Evolutionary conservation across 1,140 invertebrate species (phyloP).

Genomic region (Galendromus occidentalis): DNA sequence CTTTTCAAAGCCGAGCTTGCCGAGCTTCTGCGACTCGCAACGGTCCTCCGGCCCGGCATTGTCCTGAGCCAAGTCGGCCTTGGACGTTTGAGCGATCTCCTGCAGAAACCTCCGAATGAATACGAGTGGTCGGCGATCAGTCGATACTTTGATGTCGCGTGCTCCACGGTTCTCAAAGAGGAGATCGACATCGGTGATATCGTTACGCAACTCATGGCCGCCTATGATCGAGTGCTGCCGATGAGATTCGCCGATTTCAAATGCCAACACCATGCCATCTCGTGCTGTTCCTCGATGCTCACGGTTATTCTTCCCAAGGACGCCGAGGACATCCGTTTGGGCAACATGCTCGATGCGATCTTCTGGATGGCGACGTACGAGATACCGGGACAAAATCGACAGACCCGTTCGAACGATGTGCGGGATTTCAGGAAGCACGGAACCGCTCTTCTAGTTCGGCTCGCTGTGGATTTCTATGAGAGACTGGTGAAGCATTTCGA

Average conservation of each 20-base stretch:
- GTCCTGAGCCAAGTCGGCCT: not conserved
- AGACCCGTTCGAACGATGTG: not conserved
- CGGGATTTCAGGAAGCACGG: not conserved
- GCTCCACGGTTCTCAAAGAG: not conserved
- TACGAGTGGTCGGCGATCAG: not conserved
- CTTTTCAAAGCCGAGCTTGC: not conserved
- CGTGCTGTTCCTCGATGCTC: not conserved
- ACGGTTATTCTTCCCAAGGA: not conserved
- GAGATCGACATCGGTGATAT: not conserved
- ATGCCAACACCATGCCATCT: not conserved
- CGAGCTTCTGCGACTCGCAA: not conserved
- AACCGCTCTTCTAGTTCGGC: not conserved
- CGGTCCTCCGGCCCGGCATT: not conserved
- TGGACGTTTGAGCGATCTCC: not conserved
- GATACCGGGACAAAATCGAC: not conserved
- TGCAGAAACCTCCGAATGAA: not conserved
- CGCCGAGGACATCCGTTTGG: not conserved
- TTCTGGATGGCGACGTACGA: not conserved
- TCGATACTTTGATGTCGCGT: not conserved
- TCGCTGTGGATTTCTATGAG: not conserved
- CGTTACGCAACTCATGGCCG: not conserved
- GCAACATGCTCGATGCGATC: not conserved
- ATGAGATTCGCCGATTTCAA: not conserved
- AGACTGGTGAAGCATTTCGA: not conserved
- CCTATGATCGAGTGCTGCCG: not conserved